Evolutionary conservation across 1,140 invertebrate genomes (phyloP).

Genomic region (Teleogryllus occipitalis): DNA sequence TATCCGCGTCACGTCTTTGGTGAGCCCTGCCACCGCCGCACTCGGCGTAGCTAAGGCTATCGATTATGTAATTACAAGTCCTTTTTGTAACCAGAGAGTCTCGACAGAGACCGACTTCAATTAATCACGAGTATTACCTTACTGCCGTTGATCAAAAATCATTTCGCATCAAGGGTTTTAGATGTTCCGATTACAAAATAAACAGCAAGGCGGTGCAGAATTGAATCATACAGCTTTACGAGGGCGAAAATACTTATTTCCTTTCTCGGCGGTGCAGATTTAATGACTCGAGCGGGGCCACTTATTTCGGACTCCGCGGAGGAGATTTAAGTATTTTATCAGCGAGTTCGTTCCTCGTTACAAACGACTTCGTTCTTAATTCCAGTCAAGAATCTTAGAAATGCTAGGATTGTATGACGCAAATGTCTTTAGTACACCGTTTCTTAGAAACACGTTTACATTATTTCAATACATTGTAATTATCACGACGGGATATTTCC

Average conservation of each 20-base stretch:
- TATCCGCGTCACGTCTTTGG: not conserved
- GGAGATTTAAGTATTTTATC: not conserved
- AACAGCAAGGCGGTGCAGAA: not conserved
- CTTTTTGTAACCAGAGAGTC: not conserved
- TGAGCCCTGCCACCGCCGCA: not conserved
- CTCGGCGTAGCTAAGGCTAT: not conserved
- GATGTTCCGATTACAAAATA: not conserved
- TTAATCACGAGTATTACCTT: slow-evolving; percentile 5
- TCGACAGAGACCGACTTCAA: not conserved
- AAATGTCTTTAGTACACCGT: not conserved
- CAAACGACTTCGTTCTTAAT: not conserved
- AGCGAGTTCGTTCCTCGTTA: not conserved
- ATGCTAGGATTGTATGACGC: not conserved
- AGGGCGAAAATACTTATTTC: not conserved
- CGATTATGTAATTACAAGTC: slow-evolving; percentile 5
- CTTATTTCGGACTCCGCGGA: not conserved
- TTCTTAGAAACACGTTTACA: not conserved
- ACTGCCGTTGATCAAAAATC: slow-evolving; percentile 4
- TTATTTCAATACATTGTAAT: not conserved
- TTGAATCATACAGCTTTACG: not conserved
- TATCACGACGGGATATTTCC: too few relatives aligned
- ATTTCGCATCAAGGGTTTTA: slow-evolving; percentile 1
- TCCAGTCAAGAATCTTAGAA: not conserved
- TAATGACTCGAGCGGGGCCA: not conserved
- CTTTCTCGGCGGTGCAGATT: not conserved